Base-by-base conservation (phyloP, 2,888 invertebrate genomes). In the Griposia aprilina region DNA sequence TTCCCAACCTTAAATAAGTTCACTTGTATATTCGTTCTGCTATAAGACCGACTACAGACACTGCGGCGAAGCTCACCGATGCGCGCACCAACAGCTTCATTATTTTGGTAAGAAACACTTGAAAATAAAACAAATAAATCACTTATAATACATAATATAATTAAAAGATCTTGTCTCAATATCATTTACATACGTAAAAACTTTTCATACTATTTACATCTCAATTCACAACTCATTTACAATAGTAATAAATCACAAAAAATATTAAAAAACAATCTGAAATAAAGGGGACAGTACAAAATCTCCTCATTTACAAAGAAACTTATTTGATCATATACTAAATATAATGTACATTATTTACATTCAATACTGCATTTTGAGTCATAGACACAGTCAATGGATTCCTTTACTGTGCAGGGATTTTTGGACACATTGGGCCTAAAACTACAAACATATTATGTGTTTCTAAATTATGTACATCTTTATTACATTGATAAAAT, bases 151-250 rank as follows among this genome's bases (percentile, higher is more conserved):
- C 93, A 93, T 95, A 75, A 86, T 88, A 95, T 95, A 94, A 92
- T 95, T 95, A 93, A 93, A 95, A 95, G 94, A 95, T 95, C 94
- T 95, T 92, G 93, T 94, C 93, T 94, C 94, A 95, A 94, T 94
- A 95, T 93, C 91, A 93, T 94, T 93, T 94, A 93, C 91, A 93
- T 92, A 85, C 87, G 92, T 94, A 94, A 93, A 95, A 94, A 93
- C 92, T 90, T 89, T 86, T 87, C 92, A 90, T 94, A 92, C 90
- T 91, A 90, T 95, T 93, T 96, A 96, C 96, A 96, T 88, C 90
- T 87, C 91, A 91, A 90, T 88, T 91, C 92, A 93, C 93, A 92
- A 90, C 91, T 90, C 92, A 94, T 95, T 92, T 92, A 93, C 91
- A 94, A 91, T 90, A 92, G 90, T 80, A 89, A 88, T 85, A 88